Evolutionary conservation across 37 sponge, comb jelly and placozoan species (phyloP).

Genomic region (Theonella swinhoei): DNA sequence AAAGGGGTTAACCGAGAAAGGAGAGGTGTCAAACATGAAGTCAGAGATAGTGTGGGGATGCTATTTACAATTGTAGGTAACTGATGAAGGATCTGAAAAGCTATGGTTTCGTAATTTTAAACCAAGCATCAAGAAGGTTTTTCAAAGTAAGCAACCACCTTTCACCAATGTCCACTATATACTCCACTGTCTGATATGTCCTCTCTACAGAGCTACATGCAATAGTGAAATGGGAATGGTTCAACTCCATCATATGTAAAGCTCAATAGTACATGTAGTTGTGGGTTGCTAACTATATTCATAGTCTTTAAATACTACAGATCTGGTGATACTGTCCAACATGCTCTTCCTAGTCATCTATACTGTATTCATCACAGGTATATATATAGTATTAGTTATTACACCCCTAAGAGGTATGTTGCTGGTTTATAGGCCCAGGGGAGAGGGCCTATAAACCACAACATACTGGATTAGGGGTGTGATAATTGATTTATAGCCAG

Average conservation of each 20-base stretch:
- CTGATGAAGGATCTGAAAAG: not conserved
- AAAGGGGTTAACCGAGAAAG: not conserved
- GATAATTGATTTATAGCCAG: too few relatives aligned
- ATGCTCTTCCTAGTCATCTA: slow-evolving; percentile 46
- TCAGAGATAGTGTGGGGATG: not conserved
- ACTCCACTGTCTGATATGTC: not conserved
- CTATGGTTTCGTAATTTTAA: slow-evolving; percentile 14
- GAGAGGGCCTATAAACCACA: too few relatives aligned
- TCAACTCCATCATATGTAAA: slow-evolving; percentile 31
- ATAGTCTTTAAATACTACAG: slow-evolving; percentile 16
- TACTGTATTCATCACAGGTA: slow-evolving; percentile 18
- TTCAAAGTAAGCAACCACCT: not conserved
- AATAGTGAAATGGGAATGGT: slow-evolving; percentile 36
- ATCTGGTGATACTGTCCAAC: slow-evolving; percentile 39
- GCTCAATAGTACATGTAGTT: not conserved
- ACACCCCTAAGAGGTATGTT: too few relatives aligned
- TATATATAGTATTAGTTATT: too few relatives aligned
- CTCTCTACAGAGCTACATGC: slow-evolving; percentile 5
- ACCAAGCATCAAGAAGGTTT: not conserved
- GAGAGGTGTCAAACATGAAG: not conserved
- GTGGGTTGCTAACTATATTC: not conserved
- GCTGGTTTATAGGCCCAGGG: too few relatives aligned
- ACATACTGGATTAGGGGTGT: too few relatives aligned
- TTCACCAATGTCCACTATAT: not conserved
- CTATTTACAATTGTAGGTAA: not conserved